Base-by-base conservation (phyloP, 53 echinoderm and acorn worm genomes). In the Holothuria scabra region DNA sequence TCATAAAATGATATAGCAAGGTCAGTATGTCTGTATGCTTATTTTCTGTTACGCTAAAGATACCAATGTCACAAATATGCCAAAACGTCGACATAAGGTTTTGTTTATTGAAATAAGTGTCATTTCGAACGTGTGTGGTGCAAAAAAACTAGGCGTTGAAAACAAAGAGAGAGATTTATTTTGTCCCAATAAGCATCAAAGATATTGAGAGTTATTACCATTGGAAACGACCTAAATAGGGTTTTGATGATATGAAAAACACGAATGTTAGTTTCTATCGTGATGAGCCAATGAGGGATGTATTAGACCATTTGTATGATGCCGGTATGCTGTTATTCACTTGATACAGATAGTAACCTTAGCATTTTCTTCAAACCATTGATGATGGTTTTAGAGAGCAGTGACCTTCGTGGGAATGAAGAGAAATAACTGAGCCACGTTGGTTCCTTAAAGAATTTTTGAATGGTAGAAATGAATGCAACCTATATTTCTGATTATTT, bases 31-130 rank as follows among this genome's bases (percentile, higher is more conserved):
- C 52, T 16, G 8, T 52, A 52, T 41, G 10, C 52, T 3, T 14
- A 16, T 52, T 52, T 2, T 52, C 52, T 52, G 52, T 52, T 16
- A 52, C 3, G 16, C 52, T 52, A 52, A 16, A 18, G 18, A 18
- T 52, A 12, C 52, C 18, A 16, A 52, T 52, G 52, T 52, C 72
- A 38, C n/a, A 44, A 72, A 72, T 72, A 72, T 46, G 44, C 37
- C 46, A 38, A 72, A 72, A 19, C 25, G 48, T 24, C 38, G 49
- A 46, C 48, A 34, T 72, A 46, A 44, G 72, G 72, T 72, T 72
- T 30, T 72, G 72, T 72, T 72, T 72, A 46, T 72, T 72, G 72
- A 72, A 72, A 26, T 72, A 72, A 72, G 46, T 72, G 72, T 72
- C 72, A 72, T 12, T 72, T 24, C 25, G 46, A 25, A 72, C 72